Evolutionary conservation across 1,140 invertebrate genomes (phyloP).

Genomic region (Sycophila sp.): DNA sequence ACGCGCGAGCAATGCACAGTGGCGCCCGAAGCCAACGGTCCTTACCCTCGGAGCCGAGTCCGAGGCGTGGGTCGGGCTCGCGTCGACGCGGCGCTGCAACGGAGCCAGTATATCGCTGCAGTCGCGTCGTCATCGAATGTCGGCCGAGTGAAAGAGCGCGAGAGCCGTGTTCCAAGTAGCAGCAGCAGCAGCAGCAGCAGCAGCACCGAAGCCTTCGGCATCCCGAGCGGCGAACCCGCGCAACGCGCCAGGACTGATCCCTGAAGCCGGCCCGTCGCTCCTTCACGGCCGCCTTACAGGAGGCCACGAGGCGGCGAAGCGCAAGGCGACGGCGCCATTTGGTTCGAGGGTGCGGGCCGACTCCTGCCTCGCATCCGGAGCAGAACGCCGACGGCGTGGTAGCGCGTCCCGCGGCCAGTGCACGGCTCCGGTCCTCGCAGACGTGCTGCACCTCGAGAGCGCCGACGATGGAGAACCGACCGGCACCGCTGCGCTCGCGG

Average conservation of each 20-base stretch:
- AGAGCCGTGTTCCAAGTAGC: too few species aligned
- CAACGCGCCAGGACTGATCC: too few species aligned
- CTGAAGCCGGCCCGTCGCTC: not conserved
- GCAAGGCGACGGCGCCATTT: not conserved
- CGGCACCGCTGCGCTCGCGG: constrained; percentile 68
- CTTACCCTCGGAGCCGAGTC: constrained; percentile 3
- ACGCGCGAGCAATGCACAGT: not conserved
- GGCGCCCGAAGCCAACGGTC: too few species aligned
- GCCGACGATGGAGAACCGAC: constrained; percentile 74
- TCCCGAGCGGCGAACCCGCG: too few species aligned
- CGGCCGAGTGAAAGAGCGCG: constrained; percentile 6
- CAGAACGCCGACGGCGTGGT: not conserved
- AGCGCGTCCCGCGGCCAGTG: not conserved
- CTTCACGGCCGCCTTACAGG: too few species aligned
- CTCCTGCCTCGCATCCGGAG: too few species aligned
- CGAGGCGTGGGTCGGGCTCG: constrained; percentile 25
- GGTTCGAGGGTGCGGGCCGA: too few species aligned
- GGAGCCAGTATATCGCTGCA: not conserved
- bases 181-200: not conserved
- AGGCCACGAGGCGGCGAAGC: too few species aligned
- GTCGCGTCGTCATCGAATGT: constrained; percentile 13
- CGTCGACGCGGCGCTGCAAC: not conserved
- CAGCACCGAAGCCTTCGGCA: too few species aligned
- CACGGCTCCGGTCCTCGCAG: not conserved
- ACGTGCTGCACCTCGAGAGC: too few species aligned